These are phyloP conservation scores for Melanotaenia pygmaea DNA, from an alignment of 2,797 vertebrate genomes.

Conservation along the genomic window DNA sequence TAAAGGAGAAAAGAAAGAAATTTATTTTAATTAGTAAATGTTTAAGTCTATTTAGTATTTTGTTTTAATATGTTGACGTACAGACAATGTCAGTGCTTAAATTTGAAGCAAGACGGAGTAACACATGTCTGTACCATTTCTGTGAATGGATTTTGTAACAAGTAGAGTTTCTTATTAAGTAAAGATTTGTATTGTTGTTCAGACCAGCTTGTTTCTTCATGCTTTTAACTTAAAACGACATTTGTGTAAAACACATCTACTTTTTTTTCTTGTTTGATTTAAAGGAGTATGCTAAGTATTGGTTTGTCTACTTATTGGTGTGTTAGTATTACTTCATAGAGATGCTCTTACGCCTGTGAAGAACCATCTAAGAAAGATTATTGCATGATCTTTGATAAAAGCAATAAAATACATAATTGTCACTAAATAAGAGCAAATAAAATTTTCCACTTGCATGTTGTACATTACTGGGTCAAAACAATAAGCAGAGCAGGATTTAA, in stretches of 20 bases:
- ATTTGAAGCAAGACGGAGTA: conserved; percentile 17
- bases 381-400: conserved; percentile 40
- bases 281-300: conserved; percentile 11
- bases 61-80: conserved; percentile 47
- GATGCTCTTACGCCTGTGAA: conserved; percentile 17
- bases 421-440: background rate
- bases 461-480: background rate
- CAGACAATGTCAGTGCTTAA: conserved; percentile 46
- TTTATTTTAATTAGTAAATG: conserved; percentile 45
- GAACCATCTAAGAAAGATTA: conserved; percentile 17
- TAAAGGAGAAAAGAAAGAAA: conserved; percentile 24
- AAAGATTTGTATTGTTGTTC: conserved; percentile 36
- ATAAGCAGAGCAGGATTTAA: background rate
- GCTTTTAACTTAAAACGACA: conserved; percentile 5
- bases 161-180: conserved; percentile 20
- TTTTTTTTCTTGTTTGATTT: conserved; percentile 13
- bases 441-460: conserved; percentile 2
- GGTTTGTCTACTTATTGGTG: background rate
- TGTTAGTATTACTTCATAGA: conserved; percentile 19
- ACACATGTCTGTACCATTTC: conserved; percentile 29
- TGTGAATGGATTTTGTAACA: conserved; percentile 36
- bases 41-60: conserved; percentile 33
- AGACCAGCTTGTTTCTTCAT: background rate
- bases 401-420: conserved; percentile 41
- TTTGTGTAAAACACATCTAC: background rate